phyloP scores from a whole-genome alignment of 2,888 invertebrate genomes.

The Nudaria mundana region DNA sequence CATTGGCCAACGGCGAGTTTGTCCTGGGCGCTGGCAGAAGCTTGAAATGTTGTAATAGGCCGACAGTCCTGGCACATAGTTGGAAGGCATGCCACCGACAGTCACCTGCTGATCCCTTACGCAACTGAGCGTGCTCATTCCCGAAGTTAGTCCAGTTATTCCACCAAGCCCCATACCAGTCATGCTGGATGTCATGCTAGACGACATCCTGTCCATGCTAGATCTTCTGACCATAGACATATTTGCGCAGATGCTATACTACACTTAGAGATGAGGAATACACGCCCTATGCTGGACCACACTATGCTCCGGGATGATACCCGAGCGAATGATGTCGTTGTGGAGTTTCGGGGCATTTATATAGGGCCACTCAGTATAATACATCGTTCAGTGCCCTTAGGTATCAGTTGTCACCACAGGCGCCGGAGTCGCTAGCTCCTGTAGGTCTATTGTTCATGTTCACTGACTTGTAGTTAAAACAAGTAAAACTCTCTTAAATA shows the following conservation, averaged over 20 bases:
- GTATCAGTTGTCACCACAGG: constrained; percentile 63
- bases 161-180: constrained; percentile 77
- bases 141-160: constrained; percentile 68
- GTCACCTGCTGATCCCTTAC: constrained; percentile 74
- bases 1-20: constrained; percentile 74
- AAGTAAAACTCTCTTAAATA: constrained; percentile 25
- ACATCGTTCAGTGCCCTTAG: constrained; percentile 60
- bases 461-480: constrained; percentile 58
- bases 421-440: constrained; percentile 55
- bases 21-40: constrained; percentile 76
- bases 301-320: constrained; percentile 65
- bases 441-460: constrained; percentile 56
- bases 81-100: constrained; percentile 77
- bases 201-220: constrained; percentile 77
- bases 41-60: constrained; percentile 77
- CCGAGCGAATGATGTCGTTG: constrained; percentile 69
- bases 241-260: constrained; percentile 39
- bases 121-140: constrained; percentile 71
- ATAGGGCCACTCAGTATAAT: constrained; percentile 43
- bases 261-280: constrained; percentile 29
- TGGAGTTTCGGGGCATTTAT: constrained; percentile 45
- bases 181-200: constrained; percentile 77
- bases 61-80: constrained; percentile 75
- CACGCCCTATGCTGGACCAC: constrained; percentile 50
- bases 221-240: constrained; percentile 70